phyloP scores from a whole-genome alignment of 1,140 invertebrate species.

The Hycleus phaleratus region DNA sequence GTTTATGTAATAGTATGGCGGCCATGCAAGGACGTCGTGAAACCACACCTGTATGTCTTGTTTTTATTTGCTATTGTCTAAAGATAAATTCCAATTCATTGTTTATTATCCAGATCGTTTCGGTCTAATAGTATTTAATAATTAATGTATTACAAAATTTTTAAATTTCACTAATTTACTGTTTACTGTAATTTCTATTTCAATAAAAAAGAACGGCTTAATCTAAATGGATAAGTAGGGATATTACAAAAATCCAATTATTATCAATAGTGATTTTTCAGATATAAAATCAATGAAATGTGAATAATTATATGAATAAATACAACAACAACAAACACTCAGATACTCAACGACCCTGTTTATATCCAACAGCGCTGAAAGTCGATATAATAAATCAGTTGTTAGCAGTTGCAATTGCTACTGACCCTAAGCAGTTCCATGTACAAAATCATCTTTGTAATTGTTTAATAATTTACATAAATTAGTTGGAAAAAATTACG shows the following conservation, averaged over 20 bases:
- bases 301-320: not conserved
- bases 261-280: too few relatives aligned
- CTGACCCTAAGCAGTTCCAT: conserved; percentile 5
- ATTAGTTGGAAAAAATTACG: too few relatives aligned
- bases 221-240: too few relatives aligned
- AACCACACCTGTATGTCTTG: conserved; percentile 22
- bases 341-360: conserved; percentile 20
- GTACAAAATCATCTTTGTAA: conserved; percentile 5
- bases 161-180: too few relatives aligned
- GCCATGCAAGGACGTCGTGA: conserved; percentile 20
- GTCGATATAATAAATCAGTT: conserved; percentile 17
- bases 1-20: conserved; percentile 14
- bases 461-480: too few relatives aligned
- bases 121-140: conserved; percentile 5
- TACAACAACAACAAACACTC: conserved; percentile 16
- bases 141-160: too few relatives aligned
- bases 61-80: conserved; percentile 17
- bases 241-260: too few relatives aligned
- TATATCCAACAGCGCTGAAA: conserved; percentile 20
- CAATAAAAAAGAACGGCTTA: too few relatives aligned
- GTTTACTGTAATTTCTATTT: too few relatives aligned
- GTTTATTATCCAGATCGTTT: conserved; percentile 21
- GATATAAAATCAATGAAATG: too few relatives aligned
- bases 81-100: conserved; percentile 19
- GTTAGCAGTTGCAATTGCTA: not conserved